Percentiles rank a stretch among this genome's conserved stretches.
Conservation (phyloP, 2,797 vertebrate species). For the Channa striata region DNA sequence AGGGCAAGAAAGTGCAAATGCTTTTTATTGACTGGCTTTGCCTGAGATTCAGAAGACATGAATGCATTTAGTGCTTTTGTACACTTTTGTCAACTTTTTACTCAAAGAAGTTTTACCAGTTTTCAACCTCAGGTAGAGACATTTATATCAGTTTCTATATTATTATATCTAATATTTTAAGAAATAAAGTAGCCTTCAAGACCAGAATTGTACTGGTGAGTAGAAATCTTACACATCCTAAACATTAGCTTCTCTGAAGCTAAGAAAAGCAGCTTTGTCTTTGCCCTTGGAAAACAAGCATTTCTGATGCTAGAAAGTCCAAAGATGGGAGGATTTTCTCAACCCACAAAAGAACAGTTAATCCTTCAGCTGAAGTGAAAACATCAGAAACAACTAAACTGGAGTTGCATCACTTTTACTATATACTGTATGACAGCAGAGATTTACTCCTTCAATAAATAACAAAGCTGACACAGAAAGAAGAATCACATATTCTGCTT, state of each 20-base stretch:
- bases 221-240: background rate
- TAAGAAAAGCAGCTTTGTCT: conserved; percentile 28
- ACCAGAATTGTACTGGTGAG: background rate
- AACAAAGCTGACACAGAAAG: conserved; percentile 43
- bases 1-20: background rate
- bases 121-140: no score
- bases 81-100: no score
- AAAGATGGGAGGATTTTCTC: conserved; percentile 31
- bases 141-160: no score
- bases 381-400: conserved; percentile 49
- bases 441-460: conserved; percentile 62
- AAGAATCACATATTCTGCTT: conserved; percentile 35
- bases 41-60: background rate
- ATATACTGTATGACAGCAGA: conserved; percentile 34
- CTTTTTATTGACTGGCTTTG: background rate
- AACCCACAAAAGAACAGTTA: conserved; percentile 17
- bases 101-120: background rate
- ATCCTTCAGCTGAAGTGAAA: conserved; percentile 45
- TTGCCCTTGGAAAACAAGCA: background rate
- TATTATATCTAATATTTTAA: no score
- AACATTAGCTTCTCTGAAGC: conserved; percentile 6
- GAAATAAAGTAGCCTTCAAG: background rate
- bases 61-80: background rate
- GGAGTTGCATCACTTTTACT: conserved; percentile 38
- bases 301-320: conserved; percentile 28